Evolutionary conservation across 2,888 invertebrate species (phyloP), one percentile per base, ranked within the genome.

Genomic region (Hanleya hanleyi): DNA sequence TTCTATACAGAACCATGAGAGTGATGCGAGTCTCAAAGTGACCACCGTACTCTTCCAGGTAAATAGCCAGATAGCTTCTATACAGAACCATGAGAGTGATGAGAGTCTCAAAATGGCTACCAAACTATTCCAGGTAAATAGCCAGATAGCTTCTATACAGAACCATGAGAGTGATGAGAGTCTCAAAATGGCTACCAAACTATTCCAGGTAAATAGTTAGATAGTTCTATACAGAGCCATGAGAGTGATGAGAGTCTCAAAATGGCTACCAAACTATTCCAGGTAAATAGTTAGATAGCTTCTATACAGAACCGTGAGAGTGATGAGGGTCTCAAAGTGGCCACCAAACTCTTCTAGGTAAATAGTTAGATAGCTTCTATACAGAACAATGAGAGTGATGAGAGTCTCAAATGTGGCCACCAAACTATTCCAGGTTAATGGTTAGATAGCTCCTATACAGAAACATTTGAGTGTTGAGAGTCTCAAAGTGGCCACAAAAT

Each of bases 161-260:
- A 94, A 95, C 69, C 92, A 95, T 57, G 96, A 97, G 81, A 95
- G 93, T 71, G 99, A 99, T 91, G 98, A 98, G 80, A 96, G 97
- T 0, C 93, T 99, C 35, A 98, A 98, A 91, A 91, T 95, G 70
- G 95, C 98, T 15, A 96, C 97, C 1, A 97, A 97, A 91, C 92
- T 97, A 73, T 94, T 98, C 83, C 98, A 96, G 93, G 96, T 95
- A 88, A 38, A 67, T 71, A n/a, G 26, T n/a, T n/a, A n/a, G n/a
- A n/a, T n/a, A n/a, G n/a, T 0, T 94, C 96, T 15, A 92, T 94
- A 76, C 96, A 98, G 91, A 94, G 95, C 69, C 92, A 96, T 61
- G 96, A 97, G 81, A 95, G 93, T 71, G 99, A 99, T 91, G 98
- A 98, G 80, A 96, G 97, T 0, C 93, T 99, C 35, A 98, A 98